These are phyloP conservation scores for Falco cherrug DNA, from an alignment of 2,797 vertebrate genomes.

Conservation along the genomic window DNA sequence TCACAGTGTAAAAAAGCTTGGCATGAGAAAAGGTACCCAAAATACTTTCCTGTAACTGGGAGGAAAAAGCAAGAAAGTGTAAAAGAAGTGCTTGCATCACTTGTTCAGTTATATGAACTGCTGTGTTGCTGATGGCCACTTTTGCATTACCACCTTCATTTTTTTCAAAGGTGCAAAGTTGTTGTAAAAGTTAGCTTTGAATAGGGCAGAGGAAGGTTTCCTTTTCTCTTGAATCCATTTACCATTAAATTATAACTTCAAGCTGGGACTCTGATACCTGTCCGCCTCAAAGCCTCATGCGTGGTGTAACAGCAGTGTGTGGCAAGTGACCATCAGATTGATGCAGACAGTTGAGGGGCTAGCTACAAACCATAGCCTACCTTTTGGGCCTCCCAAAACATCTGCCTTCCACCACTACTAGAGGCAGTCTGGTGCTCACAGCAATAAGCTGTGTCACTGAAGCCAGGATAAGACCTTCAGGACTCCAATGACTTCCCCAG, in stretches of 20 bases:
- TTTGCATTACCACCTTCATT: background rate
- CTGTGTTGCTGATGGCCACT: background rate
- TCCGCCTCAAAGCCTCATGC: background rate
- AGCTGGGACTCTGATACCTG: background rate
- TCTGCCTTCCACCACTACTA: background rate
- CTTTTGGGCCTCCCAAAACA: background rate
- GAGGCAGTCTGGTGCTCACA: background rate
- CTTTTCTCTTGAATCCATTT: background rate
- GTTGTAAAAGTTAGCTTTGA: background rate
- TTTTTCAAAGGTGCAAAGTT: background rate
- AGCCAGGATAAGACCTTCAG: background rate
- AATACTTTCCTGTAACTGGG: background rate
- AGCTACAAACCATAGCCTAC: background rate
- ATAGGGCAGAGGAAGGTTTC: background rate
- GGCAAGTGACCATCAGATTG: background rate
- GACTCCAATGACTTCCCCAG: background rate
- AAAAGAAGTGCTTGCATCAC: background rate
- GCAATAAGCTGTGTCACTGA: background rate
- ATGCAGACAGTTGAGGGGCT: background rate
- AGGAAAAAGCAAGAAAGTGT: background rate
- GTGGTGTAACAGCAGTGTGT: fast-evolving
- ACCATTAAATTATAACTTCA: background rate
- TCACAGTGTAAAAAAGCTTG: background rate
- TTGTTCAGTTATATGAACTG: background rate
- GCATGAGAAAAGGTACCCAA: background rate